Conservation (phyloP, 2,797 vertebrate species). For the Epinephelus malabaricus region DNA sequence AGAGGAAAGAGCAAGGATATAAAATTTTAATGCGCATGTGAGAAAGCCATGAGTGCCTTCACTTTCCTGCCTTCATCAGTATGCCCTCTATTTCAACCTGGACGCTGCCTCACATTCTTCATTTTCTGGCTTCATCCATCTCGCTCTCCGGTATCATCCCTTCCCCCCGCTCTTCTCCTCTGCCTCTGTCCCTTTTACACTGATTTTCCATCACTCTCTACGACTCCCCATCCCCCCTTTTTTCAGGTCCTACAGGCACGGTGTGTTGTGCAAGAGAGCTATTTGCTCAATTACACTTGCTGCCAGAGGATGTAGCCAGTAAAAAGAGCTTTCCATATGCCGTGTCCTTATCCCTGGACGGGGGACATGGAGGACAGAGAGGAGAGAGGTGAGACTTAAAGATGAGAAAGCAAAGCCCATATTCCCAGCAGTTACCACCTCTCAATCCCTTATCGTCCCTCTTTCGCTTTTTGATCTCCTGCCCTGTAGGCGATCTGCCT, state of each 20-base stretch:
- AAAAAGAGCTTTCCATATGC: conserved; percentile 38
- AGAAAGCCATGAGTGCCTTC: conserved; percentile 50
- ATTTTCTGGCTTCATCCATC: conserved; percentile 43
- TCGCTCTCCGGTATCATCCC: conserved; percentile 27
- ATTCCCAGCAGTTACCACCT: conserved; percentile 12
- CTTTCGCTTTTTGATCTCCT: conserved; percentile 37
- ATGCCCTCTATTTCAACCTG: conserved; percentile 29
- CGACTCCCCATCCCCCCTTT: conserved; percentile 38
- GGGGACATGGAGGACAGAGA: conserved; percentile 18
- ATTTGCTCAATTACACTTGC: conserved; percentile 71
- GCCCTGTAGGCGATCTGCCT: conserved; percentile 24
- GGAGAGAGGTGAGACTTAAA: conserved; percentile 1
- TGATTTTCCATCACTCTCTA: conserved; percentile 59
- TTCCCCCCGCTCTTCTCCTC: conserved; percentile 18
- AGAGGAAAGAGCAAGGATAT: conserved; percentile 34
- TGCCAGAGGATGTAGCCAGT: conserved; percentile 60
- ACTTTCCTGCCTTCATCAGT: conserved; percentile 30
- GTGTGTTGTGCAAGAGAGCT: conserved; percentile 44
- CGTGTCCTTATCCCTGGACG: conserved; percentile 16
- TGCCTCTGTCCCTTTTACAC: conserved; percentile 41
- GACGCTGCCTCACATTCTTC: conserved; percentile 34
- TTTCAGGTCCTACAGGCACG: conserved; percentile 19
- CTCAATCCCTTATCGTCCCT: conserved; percentile 24
- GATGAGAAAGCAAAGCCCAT: conserved; percentile 21
- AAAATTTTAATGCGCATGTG: conserved; percentile 61